Conservation (phyloP, 2,888 invertebrate species). For the Anoplius nigerrimus region DNA sequence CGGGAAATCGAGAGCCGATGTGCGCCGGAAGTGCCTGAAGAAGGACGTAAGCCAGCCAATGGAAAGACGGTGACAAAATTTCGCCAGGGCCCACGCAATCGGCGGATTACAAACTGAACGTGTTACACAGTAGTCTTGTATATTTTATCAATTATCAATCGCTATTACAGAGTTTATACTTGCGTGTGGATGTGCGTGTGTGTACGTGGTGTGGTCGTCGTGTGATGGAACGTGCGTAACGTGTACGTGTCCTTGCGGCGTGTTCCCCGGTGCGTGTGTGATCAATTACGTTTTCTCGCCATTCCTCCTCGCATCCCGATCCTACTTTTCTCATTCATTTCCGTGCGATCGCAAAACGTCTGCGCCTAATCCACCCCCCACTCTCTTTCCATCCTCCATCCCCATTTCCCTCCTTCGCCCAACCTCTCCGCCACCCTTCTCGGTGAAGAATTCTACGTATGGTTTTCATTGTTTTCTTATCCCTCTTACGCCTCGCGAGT, state of each 20-base stretch:
- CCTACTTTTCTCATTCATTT: constrained; percentile 18
- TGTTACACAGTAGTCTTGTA: constrained; percentile 60
- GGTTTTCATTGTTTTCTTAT: neutral
- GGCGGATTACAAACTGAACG: constrained; percentile 63
- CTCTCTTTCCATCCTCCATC: neutral
- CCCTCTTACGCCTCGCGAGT: constrained; percentile 44
- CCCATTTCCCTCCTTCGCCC: neutral
- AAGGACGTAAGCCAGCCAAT: neutral
- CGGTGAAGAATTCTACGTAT: neutral
- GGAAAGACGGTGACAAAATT: constrained; percentile 28
- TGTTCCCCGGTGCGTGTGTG: neutral
- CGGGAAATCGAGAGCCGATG: too few relatives aligned
- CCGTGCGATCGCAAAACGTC: constrained; percentile 5
- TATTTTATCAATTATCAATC: constrained; percentile 56
- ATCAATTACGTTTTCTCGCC: neutral
- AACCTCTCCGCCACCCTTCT: neutral
- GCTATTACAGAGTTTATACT: constrained; percentile 54
- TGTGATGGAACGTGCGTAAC: neutral
- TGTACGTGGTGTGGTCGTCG: constrained; percentile 5
- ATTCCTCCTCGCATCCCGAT: constrained; percentile 4
- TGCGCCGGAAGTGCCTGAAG: too few relatives aligned
- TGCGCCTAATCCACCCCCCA: neutral
- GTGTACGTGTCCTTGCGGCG: too few relatives aligned
- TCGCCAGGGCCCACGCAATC: constrained; percentile 47
- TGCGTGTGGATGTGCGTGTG: constrained; percentile 27